phyloP scores from a whole-genome alignment of 2,797 vertebrate species.

The Fringilla coelebs region DNA sequence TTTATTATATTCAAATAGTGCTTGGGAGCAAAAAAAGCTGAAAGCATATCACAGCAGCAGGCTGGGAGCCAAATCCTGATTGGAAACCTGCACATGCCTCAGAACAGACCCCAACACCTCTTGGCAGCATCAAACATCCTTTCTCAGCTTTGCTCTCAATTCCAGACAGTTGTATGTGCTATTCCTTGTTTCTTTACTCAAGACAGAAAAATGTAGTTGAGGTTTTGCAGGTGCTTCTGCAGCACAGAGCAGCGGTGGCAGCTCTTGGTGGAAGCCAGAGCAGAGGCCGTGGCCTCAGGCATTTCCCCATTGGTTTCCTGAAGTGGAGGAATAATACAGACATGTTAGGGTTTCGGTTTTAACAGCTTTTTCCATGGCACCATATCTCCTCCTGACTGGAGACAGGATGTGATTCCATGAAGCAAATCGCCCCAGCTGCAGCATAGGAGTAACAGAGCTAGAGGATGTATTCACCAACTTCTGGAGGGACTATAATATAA shows the following conservation, averaged over 20 bases:
- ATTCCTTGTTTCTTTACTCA: background rate
- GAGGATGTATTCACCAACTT: background rate
- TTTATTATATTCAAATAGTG: background rate
- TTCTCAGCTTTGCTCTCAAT: background rate
- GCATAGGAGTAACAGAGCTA: background rate
- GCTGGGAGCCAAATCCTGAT: background rate
- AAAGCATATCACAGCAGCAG: background rate
- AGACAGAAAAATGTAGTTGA: background rate
- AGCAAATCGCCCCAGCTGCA: background rate
- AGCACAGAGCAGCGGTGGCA: background rate
- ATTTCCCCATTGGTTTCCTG: background rate
- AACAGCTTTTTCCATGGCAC: background rate
- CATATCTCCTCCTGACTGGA: background rate
- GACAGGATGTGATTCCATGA: background rate
- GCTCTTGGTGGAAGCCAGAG: background rate
- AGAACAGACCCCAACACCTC: background rate
- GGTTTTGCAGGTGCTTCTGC: background rate
- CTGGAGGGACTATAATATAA: background rate
- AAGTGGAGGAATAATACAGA: background rate
- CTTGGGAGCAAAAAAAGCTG: background rate
- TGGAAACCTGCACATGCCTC: background rate
- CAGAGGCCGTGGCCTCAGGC: background rate
- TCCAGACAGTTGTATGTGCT: background rate
- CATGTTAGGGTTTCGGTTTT: background rate
- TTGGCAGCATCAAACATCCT: accelerated